These are phyloP conservation scores for Potamarius usumacintae DNA, from an alignment of 2,113 vertebrate genomes.

Conservation along the genomic window DNA sequence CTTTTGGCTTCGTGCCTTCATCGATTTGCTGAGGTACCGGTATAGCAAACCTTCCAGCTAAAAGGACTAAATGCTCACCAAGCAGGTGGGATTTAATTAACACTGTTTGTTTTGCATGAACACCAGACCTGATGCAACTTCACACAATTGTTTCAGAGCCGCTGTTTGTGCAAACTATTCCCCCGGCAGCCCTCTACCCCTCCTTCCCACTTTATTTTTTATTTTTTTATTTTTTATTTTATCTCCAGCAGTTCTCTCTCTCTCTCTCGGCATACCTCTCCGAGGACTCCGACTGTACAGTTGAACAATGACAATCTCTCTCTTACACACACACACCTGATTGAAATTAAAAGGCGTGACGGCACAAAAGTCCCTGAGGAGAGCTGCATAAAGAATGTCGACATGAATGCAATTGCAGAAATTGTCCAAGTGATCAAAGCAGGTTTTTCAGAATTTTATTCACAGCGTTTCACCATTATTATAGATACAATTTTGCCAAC, in stretches of 20 bases:
- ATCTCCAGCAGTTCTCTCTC: conserved; percentile 1
- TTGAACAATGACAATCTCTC: conserved; percentile 25
- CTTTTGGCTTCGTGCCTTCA: conserved; percentile 1
- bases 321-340: conserved; percentile 1
- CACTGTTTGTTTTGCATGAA: conserved; percentile 75
- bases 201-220: conserved; percentile 5
- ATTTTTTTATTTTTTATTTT: conserved; percentile 1
- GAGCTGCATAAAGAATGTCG: not conserved
- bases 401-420: not conserved
- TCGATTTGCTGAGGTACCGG: conserved; percentile 55
- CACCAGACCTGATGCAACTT: conserved; percentile 76
- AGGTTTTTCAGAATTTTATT: not conserved
- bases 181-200: conserved; percentile 45
- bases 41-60: conserved; percentile 54
- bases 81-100: conserved; percentile 79
- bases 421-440: not conserved
- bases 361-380: conserved; percentile 12
- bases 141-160: conserved; percentile 68
- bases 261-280: not conserved
- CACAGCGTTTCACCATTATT: not conserved
- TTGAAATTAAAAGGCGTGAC: conserved; percentile 10
- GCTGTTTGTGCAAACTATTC: conserved; percentile 58
- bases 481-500: not conserved
- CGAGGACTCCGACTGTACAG: conserved; percentile 18
- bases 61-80: conserved; percentile 54